A percentile compares a stretch with the other conserved stretches of the same genome.
Evolutionary conservation across 2,797 vertebrate species (phyloP).

Genomic region (Aplochiton taeniatus): DNA sequence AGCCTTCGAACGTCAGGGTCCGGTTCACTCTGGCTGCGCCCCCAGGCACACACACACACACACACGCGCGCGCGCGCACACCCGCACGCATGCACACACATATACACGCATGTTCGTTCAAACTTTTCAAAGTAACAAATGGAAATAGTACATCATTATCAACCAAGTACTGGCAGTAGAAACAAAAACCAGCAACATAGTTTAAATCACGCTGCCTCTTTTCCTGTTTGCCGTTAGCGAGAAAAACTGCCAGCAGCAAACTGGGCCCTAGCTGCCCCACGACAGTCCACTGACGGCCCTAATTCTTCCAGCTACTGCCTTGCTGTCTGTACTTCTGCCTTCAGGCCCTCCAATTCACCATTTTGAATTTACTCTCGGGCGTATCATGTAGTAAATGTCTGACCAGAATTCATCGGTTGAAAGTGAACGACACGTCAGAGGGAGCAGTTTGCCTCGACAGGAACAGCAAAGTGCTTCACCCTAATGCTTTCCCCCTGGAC

Average conservation of each 20-base stretch:
- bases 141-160: no score
- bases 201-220: no score
- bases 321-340: slow-evolving; percentile 25
- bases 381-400: no score
- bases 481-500: slow-evolving; percentile 7
- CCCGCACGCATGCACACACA: not conserved
- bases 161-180: no score
- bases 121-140: not conserved
- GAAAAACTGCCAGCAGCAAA: slow-evolving; percentile 14
- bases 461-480: not conserved
- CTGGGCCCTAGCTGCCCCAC: not conserved
- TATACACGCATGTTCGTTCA: no score
- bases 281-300: slow-evolving; percentile 15
- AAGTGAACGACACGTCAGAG: no score
- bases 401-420: no score
- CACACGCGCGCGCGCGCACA: not conserved
- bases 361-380: slow-evolving; percentile 15
- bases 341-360: slow-evolving; percentile 24
- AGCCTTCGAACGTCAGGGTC: slow-evolving; percentile 83
- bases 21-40: slow-evolving; percentile 69
- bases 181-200: no score
- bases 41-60: slow-evolving; percentile 23
- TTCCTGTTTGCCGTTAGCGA: slow-evolving; percentile 12
- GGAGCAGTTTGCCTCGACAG: no score
- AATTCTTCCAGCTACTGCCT: slow-evolving; percentile 33